Evolutionary conservation across 1,140 invertebrate species (phyloP).

Genomic region (Drosophila miranda): DNA sequence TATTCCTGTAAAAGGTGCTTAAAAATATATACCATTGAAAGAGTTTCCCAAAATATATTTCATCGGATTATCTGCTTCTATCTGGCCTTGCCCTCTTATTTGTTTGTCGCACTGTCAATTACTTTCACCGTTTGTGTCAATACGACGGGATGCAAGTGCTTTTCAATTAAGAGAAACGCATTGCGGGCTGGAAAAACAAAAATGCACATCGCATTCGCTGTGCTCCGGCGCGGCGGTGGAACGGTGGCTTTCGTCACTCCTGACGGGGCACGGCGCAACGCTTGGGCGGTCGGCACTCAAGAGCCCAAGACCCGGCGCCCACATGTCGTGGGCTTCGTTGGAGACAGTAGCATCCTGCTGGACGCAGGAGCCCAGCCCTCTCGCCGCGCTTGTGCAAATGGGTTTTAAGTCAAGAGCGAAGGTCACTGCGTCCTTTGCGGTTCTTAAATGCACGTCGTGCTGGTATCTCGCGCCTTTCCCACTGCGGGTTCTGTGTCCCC

Average conservation of each 20-base stretch:
- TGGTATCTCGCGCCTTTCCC: slow-evolving; percentile 19
- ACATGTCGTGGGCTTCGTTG: slow-evolving; percentile 34
- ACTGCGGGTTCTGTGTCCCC: background rate
- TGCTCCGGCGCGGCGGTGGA: slow-evolving; percentile 23
- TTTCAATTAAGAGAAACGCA: slow-evolving; percentile 73
- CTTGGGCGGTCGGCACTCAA: slow-evolving; percentile 19
- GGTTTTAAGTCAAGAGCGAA: slow-evolving; percentile 73
- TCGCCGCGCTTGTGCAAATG: slow-evolving; percentile 68
- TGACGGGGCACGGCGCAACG: background rate
- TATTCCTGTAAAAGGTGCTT: too few relatives aligned
- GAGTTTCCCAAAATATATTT: too few relatives aligned
- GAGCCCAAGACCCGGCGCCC: background rate
- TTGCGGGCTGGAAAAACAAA: slow-evolving; percentile 36
- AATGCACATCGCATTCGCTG: slow-evolving; percentile 6
- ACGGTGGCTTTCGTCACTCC: background rate
- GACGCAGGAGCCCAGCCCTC: background rate
- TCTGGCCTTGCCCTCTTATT: slow-evolving; percentile 13
- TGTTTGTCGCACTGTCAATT: slow-evolving; percentile 63
- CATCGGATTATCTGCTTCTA: too few relatives aligned
- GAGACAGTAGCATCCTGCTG: slow-evolving; percentile 11
- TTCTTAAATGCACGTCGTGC: slow-evolving; percentile 57
- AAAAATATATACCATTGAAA: too few relatives aligned
- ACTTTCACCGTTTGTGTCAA: slow-evolving; percentile 57
- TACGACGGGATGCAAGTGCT: slow-evolving; percentile 47
- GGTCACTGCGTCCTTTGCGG: slow-evolving; percentile 62